These are phyloP conservation scores for Centrocercus urophasianus DNA, from an alignment of 2,113 vertebrate species.

Conservation along the genomic window DNA sequence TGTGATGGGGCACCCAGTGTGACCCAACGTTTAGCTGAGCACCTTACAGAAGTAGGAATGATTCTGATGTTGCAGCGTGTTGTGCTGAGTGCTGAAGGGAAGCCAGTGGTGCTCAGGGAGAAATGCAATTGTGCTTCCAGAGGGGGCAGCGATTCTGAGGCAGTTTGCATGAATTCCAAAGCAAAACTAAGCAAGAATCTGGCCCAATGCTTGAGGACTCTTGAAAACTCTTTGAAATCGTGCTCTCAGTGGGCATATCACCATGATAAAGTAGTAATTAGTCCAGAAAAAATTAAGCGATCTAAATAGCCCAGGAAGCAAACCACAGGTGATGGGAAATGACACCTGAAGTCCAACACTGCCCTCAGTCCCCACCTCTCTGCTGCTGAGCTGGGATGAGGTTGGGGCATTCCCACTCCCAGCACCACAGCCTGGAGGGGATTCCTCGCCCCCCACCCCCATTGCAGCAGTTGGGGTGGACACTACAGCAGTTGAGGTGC, in stretches of 20 bases:
- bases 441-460: not conserved
- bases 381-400: not conserved
- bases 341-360: rapidly evolving
- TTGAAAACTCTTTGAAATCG: not conserved
- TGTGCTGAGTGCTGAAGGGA: not conserved
- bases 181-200: constrained; percentile 3
- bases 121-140: not conserved
- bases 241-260: not conserved
- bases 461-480: not conserved
- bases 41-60: not conserved
- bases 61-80: not conserved
- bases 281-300: not conserved
- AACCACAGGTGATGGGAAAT: not conserved
- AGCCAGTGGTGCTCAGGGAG: not conserved
- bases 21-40: constrained; percentile 12
- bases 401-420: not conserved
- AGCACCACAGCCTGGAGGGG: no score
- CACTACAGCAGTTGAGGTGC: rapidly evolving
- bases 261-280: not conserved
- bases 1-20: not conserved
- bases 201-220: not conserved
- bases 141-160: not conserved
- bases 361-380: not conserved
- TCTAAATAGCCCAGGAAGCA: not conserved
- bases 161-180: not conserved